Percentiles rank a stretch among this genome's conserved stretches.
These are phyloP conservation scores for Gallinago paraguaiae DNA, from an alignment of 2,113 vertebrate species.

Conservation along the genomic window DNA sequence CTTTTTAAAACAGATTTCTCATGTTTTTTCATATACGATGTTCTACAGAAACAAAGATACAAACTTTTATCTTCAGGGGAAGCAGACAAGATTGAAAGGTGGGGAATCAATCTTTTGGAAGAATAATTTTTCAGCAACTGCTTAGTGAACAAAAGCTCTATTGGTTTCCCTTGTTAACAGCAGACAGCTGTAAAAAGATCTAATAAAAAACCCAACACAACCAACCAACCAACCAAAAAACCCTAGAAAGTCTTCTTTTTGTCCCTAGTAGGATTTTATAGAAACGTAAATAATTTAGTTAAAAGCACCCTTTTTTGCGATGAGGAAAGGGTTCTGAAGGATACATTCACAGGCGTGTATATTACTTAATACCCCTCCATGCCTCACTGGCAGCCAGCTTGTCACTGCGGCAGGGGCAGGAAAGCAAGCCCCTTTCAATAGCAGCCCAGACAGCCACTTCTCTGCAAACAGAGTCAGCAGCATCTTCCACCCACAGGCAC, in stretches of 20 bases:
- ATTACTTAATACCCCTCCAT: neutral
- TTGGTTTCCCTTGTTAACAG: neutral
- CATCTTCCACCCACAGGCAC: neutral
- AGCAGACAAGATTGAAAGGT: neutral
- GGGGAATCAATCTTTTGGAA: neutral
- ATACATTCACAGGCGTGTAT: neutral
- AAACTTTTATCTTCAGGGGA: neutral
- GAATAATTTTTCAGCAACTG: neutral
- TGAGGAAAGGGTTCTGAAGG: neutral
- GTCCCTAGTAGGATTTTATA: neutral
- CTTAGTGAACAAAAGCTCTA: neutral
- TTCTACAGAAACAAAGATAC: neutral
- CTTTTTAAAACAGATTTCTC: neutral
- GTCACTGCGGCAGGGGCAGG: too few relatives aligned
- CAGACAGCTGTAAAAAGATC: neutral
- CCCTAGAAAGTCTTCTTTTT: neutral
- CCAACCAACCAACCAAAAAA: too few relatives aligned
- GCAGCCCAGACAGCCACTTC: neutral
- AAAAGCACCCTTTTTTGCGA: neutral
- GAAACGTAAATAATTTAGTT: neutral
- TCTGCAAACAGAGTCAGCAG: neutral
- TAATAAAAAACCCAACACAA: neutral
- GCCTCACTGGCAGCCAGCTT: neutral
- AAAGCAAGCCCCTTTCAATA: neutral
- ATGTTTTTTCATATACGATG: accelerated